Conservation (phyloP, 2,888 invertebrate species). For the Proisotoma minuta region DNA sequence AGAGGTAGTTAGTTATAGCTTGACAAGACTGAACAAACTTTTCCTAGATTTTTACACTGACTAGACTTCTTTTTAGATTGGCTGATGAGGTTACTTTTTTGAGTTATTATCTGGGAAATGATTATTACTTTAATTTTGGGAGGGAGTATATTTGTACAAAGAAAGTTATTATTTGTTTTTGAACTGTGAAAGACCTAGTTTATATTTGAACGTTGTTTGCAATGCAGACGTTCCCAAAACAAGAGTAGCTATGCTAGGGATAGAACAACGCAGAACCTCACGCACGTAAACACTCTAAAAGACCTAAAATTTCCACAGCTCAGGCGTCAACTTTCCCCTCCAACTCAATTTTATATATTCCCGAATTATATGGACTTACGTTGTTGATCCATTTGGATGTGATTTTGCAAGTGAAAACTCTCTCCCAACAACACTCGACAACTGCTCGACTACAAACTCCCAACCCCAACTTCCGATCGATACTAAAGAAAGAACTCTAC, state of each 20-base stretch:
- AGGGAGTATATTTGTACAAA: too few species aligned
- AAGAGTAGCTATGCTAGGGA: neutral
- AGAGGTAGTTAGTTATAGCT: too few species aligned
- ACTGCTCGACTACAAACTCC: neutral
- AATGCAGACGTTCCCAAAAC: constrained; percentile 7
- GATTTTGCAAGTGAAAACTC: neutral
- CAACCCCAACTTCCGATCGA: neutral
- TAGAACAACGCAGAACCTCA: constrained; percentile 31
- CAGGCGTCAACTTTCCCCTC: constrained; percentile 7
- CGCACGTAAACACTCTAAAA: constrained; percentile 21
- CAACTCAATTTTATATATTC: constrained; percentile 4
- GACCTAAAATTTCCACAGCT: neutral
- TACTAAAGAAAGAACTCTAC: constrained; percentile 3
- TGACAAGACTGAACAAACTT: too few species aligned
- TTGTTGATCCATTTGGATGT: neutral
- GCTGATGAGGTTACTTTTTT: too few species aligned
- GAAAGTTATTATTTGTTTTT: too few species aligned
- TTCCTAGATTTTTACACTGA: too few species aligned
- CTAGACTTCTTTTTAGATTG: too few species aligned
- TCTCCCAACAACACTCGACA: neutral
- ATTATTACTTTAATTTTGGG: too few species aligned
- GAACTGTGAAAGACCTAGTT: too few species aligned
- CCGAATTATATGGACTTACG: constrained; percentile 1
- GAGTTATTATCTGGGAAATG: too few species aligned
- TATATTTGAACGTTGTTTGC: too few species aligned